Conservation (phyloP, 2,797 vertebrate genomes). For the Liparis tanakae region DNA sequence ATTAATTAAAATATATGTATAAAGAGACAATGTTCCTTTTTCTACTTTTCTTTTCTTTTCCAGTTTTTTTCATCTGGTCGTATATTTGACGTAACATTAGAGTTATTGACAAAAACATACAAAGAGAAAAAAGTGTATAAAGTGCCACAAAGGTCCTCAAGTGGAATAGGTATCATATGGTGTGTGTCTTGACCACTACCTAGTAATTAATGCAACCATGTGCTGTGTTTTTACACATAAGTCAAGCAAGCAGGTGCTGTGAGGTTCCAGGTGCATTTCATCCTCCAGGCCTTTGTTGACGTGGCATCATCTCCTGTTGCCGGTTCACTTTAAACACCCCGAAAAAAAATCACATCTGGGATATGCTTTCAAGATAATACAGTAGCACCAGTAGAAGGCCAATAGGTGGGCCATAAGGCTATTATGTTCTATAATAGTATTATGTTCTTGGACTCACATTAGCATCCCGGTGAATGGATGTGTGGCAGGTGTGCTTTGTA, state of each 20-base stretch:
- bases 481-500: conserved; percentile 81
- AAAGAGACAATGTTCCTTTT: background rate
- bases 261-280: conserved; percentile 34
- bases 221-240: conserved; percentile 39
- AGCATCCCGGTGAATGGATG: conserved; percentile 75
- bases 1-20: background rate
- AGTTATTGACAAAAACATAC: background rate
- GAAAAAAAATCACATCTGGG: conserved; percentile 72
- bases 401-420: conserved; percentile 68
- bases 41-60: too few relatives aligned
- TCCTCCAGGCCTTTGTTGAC: conserved; percentile 14
- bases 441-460: conserved; percentile 72
- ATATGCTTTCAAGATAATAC: conserved; percentile 71
- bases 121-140: background rate
- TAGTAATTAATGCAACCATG: conserved; percentile 21
- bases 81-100: background rate
- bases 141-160: background rate
- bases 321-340: conserved; percentile 28
- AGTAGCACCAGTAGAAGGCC: conserved; percentile 56
- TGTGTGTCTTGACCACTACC: conserved; percentile 5
- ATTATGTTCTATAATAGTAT: conserved; percentile 72
- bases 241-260: conserved; percentile 12
- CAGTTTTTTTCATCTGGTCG: background rate
- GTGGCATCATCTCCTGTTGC: conserved; percentile 25
- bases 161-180: background rate